Evolutionary conservation across 1,140 invertebrate genomes (phyloP), one percentile per base, ranked within the genome.

Genomic region (Amphibalanus amphitrite): DNA sequence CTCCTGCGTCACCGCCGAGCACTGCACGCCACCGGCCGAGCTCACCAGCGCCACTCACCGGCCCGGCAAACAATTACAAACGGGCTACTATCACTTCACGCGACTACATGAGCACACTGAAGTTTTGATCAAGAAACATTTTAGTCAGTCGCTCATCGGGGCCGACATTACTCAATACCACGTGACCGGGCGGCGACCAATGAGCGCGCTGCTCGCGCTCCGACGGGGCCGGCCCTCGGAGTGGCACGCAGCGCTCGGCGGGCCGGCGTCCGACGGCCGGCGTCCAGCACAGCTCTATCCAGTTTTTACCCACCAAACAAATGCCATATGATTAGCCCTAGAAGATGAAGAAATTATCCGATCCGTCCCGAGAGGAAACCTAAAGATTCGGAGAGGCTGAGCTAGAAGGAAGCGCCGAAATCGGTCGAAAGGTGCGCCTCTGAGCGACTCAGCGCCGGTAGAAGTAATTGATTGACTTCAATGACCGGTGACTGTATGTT

Each of bases 51-150:
- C 33, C 33, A 59, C 47, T 20, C 47, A 59, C 47, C 47, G 17
- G 20, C 47, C 10, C 10, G 20, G 20, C 20, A 59, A 59, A 59
- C 47, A 59, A 59, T 59, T 59, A 59, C 47, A 59, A 59, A 59
- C 10, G 47, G 47, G 47, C 23, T 59, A 59, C 47, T 59, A 59
- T 59, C 47, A 59, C 47, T 59, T 59, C 47, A 59, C 47, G 47
- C 47, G 47, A 59, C 47, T 59, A 59, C 47, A 59, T 59, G 47
- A 59, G 47, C 47, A 59, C 47, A 59, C 47, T 59, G 47, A 59
- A 59, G 47, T 59, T 59, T 59, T 59, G 47, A 59, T 59, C 47
- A 59, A 59, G 47, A 59, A 59, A 59, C 47, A 59, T 59, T 59
- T 59, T 59, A 59, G 47, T 59, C 47, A 59, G 10, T 59, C 47